Evolutionary conservation across 1,140 invertebrate genomes (phyloP), one percentile per base, ranked within the genome.

Genomic region (Anastrepha obliqua): DNA sequence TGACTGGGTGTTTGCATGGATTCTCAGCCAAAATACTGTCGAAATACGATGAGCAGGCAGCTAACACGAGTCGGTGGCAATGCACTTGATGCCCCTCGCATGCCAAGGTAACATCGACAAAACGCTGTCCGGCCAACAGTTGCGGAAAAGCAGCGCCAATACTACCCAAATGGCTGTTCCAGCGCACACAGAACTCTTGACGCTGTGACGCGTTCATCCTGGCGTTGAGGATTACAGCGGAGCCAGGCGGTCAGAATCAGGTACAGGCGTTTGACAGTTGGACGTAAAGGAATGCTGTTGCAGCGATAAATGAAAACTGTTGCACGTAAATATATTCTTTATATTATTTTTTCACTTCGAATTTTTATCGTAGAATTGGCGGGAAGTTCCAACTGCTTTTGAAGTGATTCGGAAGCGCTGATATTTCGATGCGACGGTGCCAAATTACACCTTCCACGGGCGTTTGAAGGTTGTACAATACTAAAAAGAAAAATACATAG

Each of bases 71-170:
- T 90, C 97, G 98, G 95, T 98, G 98, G 90, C 97, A 98, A 91
- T 97, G 97, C 88, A 98, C 95, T 91, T 97, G 97, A 86, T 96
- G 95, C 9, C 97, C 97, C 91, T 98, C 97, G 91, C 97, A 98
- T 17, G 97, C 97, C 64, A 98, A 92, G 7, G 97, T 98, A 17
- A 98, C 97, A 93, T 98, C 98, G 1, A 98, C 97, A 90, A 98
- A 98, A 90, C 97, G 95, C 93, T 98, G 97, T n/a, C 96, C 96
- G 13, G 96, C 96, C 55, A 98, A 93, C 6, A 98, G 94, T 47
- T 97, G 93, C 0, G 92, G 92, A 90, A 93, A 93, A 17, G 92
- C 93, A 0, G 92, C 92, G 7, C 92, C 92, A 85, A 93, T 93
- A 90, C 92, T 93, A 7, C 92, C 92, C 88, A 93, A 89, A 87